Conservation (phyloP, 1,140 invertebrate species). For the Hycleus phaleratus region DNA sequence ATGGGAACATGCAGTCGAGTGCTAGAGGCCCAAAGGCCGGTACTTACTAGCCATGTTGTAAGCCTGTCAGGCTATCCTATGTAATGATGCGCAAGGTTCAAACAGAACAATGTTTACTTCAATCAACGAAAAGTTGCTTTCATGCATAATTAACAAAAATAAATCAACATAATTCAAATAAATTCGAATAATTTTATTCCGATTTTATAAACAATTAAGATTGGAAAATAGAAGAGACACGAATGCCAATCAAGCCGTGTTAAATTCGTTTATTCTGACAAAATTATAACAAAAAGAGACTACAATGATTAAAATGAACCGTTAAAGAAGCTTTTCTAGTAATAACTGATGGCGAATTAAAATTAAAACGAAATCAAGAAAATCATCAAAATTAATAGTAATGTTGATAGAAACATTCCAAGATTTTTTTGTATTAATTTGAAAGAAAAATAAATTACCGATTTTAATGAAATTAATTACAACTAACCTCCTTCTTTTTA, state of each 20-base stretch:
- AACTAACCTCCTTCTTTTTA: conserved; percentile 38
- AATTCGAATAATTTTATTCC: too few species aligned
- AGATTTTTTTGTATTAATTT: conserved; percentile 1
- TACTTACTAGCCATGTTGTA: conserved; percentile 53
- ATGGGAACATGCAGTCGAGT: conserved; percentile 30
- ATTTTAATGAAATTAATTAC: background rate
- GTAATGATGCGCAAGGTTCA: conserved; percentile 57
- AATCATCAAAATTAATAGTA: background rate
- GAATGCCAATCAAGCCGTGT: too few species aligned
- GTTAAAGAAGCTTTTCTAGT: too few species aligned
- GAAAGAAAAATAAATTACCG: background rate
- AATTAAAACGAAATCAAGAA: background rate
- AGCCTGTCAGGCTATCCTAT: conserved; percentile 57
- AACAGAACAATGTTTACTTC: conserved; percentile 53
- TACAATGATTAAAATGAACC: too few species aligned
- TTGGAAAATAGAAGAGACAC: too few species aligned
- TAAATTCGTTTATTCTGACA: too few species aligned
- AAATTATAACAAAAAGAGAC: too few species aligned
- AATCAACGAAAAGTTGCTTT: conserved; percentile 26
- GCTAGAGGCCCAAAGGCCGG: conserved; percentile 40
- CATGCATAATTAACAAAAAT: conserved; percentile 16
- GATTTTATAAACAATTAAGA: too few species aligned
- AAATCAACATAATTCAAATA: background rate
- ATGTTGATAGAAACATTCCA: background rate
- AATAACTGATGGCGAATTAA: too few species aligned